phyloP scores from a whole-genome alignment of 2,797 vertebrate genomes.

The Pipistrellus kuhlii region DNA sequence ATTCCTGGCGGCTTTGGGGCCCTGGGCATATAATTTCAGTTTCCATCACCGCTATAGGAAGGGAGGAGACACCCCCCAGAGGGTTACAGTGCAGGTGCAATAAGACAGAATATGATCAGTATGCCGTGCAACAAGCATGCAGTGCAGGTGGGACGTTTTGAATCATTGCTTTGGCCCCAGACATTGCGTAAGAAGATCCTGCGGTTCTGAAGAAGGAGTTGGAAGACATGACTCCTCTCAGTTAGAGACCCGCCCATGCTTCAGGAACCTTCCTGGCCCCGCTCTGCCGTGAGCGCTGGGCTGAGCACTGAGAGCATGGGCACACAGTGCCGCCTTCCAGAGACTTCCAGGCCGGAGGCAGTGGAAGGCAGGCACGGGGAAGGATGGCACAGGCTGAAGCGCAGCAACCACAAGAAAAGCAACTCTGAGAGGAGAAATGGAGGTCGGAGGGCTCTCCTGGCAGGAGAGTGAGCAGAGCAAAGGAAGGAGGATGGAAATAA shows the following conservation, averaged over 20 bases:
- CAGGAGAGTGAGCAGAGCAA: background rate
- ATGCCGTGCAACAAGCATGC: background rate
- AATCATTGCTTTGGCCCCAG: background rate
- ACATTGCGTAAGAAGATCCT: background rate
- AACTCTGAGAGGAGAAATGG: background rate
- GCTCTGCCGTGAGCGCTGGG: background rate
- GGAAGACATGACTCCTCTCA: background rate
- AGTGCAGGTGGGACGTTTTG: fast-evolving
- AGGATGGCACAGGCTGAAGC: background rate
- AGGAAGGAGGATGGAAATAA: background rate
- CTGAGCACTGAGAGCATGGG: background rate
- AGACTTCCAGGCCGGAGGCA: background rate
- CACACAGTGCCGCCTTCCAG: background rate
- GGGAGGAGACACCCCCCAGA: background rate
- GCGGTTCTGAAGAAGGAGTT: background rate
- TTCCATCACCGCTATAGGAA: background rate
- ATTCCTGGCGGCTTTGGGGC: background rate
- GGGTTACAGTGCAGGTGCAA: background rate
- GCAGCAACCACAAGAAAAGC: background rate
- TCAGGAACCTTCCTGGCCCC: background rate
- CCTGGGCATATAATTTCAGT: background rate
- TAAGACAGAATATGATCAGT: background rate
- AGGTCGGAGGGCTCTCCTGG: background rate
- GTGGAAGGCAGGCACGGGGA: background rate
- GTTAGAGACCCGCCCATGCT: background rate